Base-by-base conservation (phyloP, 1,140 invertebrate genomes). In the Kradibia gibbosae region DNA sequence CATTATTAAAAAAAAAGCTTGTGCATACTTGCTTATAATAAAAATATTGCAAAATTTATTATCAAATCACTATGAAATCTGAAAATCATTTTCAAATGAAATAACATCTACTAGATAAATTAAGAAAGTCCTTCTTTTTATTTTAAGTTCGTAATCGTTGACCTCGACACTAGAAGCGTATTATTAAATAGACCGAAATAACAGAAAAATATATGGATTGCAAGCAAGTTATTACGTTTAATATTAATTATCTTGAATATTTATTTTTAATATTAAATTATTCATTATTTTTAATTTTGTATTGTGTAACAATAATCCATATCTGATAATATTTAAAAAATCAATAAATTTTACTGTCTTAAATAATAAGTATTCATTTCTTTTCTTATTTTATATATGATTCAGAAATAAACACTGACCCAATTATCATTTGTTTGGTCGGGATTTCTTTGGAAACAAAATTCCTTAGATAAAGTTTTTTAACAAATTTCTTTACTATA, bases 111-210 rank as follows among this genome's bases (percentile, higher is more conserved):
- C 42, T 8, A 28, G 5, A 34, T 28, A 62, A 62, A 62, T 62
- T 62, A 31, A 62, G 0, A 7, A 62, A 62, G 34, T 34, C 31
- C 5, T 62, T 13, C 34, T 34, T 28, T 62, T 36, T 15, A 62
- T 34, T 62, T 10, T 36, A 62, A 13, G 34, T 34, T 62, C 60
- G 3, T 62, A 62, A 62, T 62, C 13, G 17, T 0, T 20, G 60
- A 62, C 60, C 60, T 62, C 60, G 31, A 62, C 60, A 17, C 60
- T 17, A 34, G 28, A 34, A 31, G 34, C 15, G 31, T 62, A 62
- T 62, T 62, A 34, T 36, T 34, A 62, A 34, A 31, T 62, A 62
- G 60, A 62, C 31, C 28, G 60, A 34, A 62, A 62, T 62, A 62
- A 62, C 13, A 34, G 13, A 62, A 62, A 62, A 62, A 34, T 62